Conservation (phyloP, 2,888 invertebrate genomes). For the Nephrocerus scutellatus region DNA sequence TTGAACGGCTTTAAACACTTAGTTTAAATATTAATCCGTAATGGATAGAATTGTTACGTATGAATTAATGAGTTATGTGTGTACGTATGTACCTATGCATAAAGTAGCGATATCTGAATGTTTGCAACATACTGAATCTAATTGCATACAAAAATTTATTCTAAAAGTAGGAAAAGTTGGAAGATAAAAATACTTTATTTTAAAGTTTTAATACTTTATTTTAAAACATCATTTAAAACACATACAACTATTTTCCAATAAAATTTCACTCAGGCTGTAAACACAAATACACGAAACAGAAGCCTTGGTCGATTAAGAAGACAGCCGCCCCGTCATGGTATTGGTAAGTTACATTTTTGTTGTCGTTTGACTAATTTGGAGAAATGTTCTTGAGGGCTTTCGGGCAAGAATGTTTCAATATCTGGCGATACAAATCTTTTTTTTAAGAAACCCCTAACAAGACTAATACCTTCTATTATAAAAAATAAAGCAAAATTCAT, state of each 20-base stretch:
- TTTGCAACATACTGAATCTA: too few relatives aligned
- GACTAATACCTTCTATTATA: background rate
- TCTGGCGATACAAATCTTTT: too few relatives aligned
- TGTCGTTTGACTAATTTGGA: background rate
- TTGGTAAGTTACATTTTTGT: slow-evolving; percentile 44
- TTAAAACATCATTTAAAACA: slow-evolving; percentile 21
- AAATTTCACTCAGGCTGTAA: slow-evolving; percentile 47
- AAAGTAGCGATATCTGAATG: background rate
- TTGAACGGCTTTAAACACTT: slow-evolving; percentile 6
- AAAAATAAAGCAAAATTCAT: background rate
- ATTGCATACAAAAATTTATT: too few relatives aligned
- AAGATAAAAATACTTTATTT: background rate
- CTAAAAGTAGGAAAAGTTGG: too few relatives aligned
- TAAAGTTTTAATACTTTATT: slow-evolving; percentile 17
- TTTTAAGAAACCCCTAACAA: too few relatives aligned
- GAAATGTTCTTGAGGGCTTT: background rate
- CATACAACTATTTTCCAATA: slow-evolving; percentile 22
- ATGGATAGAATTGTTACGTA: background rate
- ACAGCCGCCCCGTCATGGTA: slow-evolving; percentile 51
- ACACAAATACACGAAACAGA: slow-evolving; percentile 50
- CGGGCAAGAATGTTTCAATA: too few relatives aligned
- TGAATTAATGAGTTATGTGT: background rate
- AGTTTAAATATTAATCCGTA: slow-evolving; percentile 3
- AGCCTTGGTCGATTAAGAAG: slow-evolving; percentile 50
- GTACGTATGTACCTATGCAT: background rate